Conservation (phyloP, 2,888 invertebrate species). For the Notodonta ziczac region DNA sequence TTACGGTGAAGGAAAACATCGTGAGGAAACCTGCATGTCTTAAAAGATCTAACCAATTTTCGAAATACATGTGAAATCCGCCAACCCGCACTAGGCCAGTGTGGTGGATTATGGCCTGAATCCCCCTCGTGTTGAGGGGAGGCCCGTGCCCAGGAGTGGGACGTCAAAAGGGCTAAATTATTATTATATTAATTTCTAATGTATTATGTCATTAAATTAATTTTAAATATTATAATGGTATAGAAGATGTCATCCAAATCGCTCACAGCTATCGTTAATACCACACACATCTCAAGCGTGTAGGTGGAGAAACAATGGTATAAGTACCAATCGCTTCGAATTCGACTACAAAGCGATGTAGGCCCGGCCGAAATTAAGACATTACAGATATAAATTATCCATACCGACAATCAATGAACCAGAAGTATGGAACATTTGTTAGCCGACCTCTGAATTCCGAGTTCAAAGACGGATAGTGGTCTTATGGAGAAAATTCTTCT, state of each 20-base stretch:
- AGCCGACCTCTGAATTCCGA: neutral
- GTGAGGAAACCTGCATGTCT: too few species aligned
- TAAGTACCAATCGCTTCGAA: constrained; percentile 4
- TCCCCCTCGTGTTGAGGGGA: too few species aligned
- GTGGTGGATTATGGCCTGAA: too few species aligned
- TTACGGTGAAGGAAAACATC: too few species aligned
- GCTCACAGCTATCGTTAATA: neutral
- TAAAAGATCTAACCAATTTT: too few species aligned
- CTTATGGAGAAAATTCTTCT: neutral
- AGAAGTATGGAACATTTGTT: constrained; percentile 6
- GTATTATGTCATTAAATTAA: too few species aligned
- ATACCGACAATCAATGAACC: constrained; percentile 27
- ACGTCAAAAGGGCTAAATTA: too few species aligned
- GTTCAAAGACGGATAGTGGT: neutral
- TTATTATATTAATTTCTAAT: too few species aligned
- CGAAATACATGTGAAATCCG: too few species aligned
- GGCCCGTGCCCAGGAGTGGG: too few species aligned
- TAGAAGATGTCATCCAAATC: neutral
- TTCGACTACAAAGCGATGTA: constrained; percentile 13
- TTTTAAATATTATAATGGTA: too few species aligned
- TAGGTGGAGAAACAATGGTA: constrained; percentile 7
- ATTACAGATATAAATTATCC: constrained; percentile 54
- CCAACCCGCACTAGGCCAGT: too few species aligned
- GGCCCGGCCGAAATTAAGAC: constrained; percentile 45
- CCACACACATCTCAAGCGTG: constrained; percentile 4